Evolutionary conservation across 2,113 vertebrate species (phyloP).

Genomic region (Ariopsis seemanni): DNA sequence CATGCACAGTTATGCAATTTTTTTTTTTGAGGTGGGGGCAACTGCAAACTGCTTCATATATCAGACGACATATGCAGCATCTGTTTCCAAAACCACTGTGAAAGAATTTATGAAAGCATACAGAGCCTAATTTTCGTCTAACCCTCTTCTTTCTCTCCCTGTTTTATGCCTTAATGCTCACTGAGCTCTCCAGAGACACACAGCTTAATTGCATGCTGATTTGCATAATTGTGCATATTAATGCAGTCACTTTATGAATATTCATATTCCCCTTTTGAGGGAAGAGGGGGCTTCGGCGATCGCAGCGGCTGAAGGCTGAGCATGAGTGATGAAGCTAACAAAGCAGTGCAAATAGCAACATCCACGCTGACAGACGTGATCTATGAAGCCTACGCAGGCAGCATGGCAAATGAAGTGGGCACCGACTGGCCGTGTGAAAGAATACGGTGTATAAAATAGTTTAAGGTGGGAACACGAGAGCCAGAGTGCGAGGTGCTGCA

Average conservation of each 20-base stretch:
- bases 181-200: conserved; percentile 79
- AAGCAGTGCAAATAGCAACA: conserved; percentile 79
- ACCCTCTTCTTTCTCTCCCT: conserved; percentile 73
- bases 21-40: background rate
- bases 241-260: conserved; percentile 87
- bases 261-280: conserved; percentile 83
- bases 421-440: conserved; percentile 37
- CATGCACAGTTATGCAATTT: background rate
- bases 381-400: conserved; percentile 73
- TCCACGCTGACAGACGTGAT: conserved; percentile 76
- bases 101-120: conserved; percentile 70
- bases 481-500: conserved; percentile 8
- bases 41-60: background rate
- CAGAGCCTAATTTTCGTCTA: conserved; percentile 77
- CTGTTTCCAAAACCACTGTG: conserved; percentile 21
- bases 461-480: conserved; percentile 42
- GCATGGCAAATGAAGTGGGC: conserved; percentile 69
- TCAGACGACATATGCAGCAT: conserved; percentile 4
- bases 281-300: conserved; percentile 63
- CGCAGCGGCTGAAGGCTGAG: conserved; percentile 70
- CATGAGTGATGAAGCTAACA: conserved; percentile 81
- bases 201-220: conserved; percentile 92
- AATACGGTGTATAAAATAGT: conserved; percentile 35
- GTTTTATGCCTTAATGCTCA: conserved; percentile 80
- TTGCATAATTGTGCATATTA: conserved; percentile 99